Base-by-base conservation (phyloP, 2,113 vertebrate species). In the Ceyx melanurus region DNA sequence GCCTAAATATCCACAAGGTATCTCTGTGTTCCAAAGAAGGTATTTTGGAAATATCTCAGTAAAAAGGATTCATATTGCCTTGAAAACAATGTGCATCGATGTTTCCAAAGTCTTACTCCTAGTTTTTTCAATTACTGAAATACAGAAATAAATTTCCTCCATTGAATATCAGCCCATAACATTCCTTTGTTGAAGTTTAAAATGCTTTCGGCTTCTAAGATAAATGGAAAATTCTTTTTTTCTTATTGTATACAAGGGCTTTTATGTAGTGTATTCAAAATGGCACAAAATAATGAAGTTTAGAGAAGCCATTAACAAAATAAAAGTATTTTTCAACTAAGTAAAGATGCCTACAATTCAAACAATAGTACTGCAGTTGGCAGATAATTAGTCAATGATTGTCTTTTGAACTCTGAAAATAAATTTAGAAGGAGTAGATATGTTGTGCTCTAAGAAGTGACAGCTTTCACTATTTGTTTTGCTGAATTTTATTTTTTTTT, bases 381-480 rank as follows among this genome's bases (percentile, higher is more conserved):
- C 35, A 94, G 61, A 25, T 71, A 94, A 97, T 94, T 96, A 58
- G 79, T 46, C 21, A 73, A 33, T 67, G 60, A 73, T 92, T 92
- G 33, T 73, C 66, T 92, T 95, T 75, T 75, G 62, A 95, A 86
- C 54, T 92, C 35, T 54, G 53, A 86, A 93, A 90, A 90, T 68
- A 86, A 91, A 86, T 86, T 80, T 64, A 68, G 79, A 76, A 85
- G 72, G 26, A 82, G 15, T 3, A 71, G 43, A 86, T 77, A 80
- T 42, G 29, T 13, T 74, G 10, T 56, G 51, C 35, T 64, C 3
- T 86, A 43, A 86, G 70, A 92, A 88, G 46, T 43, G 33, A 54
- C 23, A 68, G 40, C 13, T 93, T 88, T 72, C 48, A 35, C 31
- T 80, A 13, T 40, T 21, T 37, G 15, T 19, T 45, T 31, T 74